Conservation (phyloP, 2,113 vertebrate genomes). For the Oreochromis niloticus region DNA sequence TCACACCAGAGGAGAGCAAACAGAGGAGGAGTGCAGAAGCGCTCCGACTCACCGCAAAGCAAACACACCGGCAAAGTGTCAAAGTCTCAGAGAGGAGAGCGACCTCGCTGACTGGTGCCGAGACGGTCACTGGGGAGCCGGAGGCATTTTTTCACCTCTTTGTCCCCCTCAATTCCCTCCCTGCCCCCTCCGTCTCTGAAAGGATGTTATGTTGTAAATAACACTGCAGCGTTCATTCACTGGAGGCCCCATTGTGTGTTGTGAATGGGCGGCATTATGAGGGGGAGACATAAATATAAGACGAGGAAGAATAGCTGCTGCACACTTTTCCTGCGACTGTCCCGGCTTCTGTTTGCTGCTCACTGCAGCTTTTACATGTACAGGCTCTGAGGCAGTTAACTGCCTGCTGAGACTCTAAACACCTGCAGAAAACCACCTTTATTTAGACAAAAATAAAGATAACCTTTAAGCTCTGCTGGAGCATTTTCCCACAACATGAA, state of each 20-base stretch:
- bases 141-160: conserved; percentile 55
- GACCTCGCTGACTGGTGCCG: conserved; percentile 55
- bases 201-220: conserved; percentile 65
- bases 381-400: not conserved
- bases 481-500: not conserved
- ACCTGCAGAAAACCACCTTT: not conserved
- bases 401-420: not conserved
- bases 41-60: not conserved
- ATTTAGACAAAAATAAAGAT: not conserved
- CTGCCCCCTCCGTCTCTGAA: not conserved
- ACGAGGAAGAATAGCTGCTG: conserved; percentile 44
- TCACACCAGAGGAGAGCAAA: conserved; percentile 54
- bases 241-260: conserved; percentile 61
- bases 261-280: conserved; percentile 69
- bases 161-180: not conserved
- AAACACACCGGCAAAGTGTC: conserved; percentile 38
- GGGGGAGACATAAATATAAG: conserved; percentile 61
- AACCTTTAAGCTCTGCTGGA: not conserved
- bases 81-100: conserved; percentile 19
- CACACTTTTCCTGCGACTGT: conserved; percentile 45
- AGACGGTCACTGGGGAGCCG: conserved; percentile 26
- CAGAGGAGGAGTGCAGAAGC: conserved; percentile 27
- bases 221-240: conserved; percentile 56
- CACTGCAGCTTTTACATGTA: not conserved
- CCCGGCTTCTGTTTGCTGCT: not conserved